These are phyloP conservation scores for Drosophila mojavensis DNA, from an alignment of 1,140 invertebrate species.

Conservation along the genomic window DNA sequence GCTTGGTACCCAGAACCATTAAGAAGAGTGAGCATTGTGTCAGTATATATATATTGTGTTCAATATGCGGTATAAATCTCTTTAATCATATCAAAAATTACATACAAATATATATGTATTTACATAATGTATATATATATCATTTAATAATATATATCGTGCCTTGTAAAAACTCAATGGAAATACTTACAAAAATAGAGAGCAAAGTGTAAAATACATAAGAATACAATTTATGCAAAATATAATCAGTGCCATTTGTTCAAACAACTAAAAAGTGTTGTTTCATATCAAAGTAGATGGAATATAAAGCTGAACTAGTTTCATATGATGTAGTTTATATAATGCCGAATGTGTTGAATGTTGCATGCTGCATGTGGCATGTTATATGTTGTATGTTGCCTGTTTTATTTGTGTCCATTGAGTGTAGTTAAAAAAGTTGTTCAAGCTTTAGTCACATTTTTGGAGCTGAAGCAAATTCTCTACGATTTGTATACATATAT, in stretches of 20 bases:
- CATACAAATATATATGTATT: constrained; percentile 63
- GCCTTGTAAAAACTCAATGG: constrained; percentile 46
- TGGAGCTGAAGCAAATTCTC: constrained; percentile 54
- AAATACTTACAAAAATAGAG: constrained; percentile 65
- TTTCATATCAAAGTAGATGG: constrained; percentile 13
- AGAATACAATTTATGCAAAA: constrained; percentile 40
- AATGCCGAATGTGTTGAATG: constrained; percentile 8
- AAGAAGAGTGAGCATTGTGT: constrained; percentile 49
- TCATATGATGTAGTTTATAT: constrained; percentile 20
- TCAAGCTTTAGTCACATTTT: constrained; percentile 40
- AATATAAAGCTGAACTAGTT: neutral
- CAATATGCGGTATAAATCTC: constrained; percentile 36
- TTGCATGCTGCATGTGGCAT: constrained; percentile 3
- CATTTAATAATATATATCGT: constrained; percentile 50
- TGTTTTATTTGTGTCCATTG: constrained; percentile 25
- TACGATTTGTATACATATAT: constrained; percentile 67
- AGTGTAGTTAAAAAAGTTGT: constrained; percentile 24
- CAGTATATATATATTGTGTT: constrained; percentile 16
- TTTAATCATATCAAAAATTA: constrained; percentile 67
- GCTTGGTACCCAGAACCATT: constrained; percentile 58
- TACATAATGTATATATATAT: constrained; percentile 67
- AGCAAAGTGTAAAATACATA: constrained; percentile 32
- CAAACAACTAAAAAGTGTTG: constrained; percentile 49
- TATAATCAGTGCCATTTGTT: constrained; percentile 49
- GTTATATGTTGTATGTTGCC: constrained; percentile 11